These are phyloP conservation scores for Myxocyprinus asiaticus DNA, from an alignment of 2,113 vertebrate genomes.

Conservation along the genomic window DNA sequence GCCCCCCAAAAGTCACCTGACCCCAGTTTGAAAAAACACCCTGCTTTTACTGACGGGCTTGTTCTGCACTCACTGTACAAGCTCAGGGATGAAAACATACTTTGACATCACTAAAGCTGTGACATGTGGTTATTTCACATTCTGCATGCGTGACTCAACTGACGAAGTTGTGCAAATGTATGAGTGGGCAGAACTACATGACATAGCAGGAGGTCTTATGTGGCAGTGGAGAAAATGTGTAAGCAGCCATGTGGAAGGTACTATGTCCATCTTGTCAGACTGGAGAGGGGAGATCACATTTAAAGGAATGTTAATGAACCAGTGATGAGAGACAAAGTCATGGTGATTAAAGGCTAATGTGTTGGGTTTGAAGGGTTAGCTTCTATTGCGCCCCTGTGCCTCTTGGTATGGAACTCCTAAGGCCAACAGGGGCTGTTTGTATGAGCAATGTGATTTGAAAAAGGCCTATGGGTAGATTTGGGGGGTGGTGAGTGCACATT, in stretches of 20 bases:
- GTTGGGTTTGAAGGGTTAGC: background rate
- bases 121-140: constrained; percentile 34
- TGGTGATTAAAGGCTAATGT: constrained; percentile 13
- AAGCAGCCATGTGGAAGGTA: constrained; percentile 17
- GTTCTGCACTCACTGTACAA: background rate
- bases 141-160: constrained; percentile 24
- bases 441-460: background rate
- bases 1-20: too few relatives aligned
- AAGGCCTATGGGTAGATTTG: background rate
- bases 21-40: too few relatives aligned
- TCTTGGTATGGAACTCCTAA: background rate
- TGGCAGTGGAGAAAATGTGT: constrained; percentile 1
- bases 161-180: constrained; percentile 24
- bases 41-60: background rate
- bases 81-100: background rate
- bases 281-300: constrained; percentile 7
- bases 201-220: constrained; percentile 4
- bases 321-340: background rate
- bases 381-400: background rate
- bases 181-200: constrained; percentile 10
- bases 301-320: constrained; percentile 24
- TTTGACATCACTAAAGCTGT: constrained; percentile 31
- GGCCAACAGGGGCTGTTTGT: background rate
- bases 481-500: background rate
- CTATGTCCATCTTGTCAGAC: constrained; percentile 13